phyloP scores from a whole-genome alignment of 1,140 invertebrate species.

The Nebria ingens region DNA sequence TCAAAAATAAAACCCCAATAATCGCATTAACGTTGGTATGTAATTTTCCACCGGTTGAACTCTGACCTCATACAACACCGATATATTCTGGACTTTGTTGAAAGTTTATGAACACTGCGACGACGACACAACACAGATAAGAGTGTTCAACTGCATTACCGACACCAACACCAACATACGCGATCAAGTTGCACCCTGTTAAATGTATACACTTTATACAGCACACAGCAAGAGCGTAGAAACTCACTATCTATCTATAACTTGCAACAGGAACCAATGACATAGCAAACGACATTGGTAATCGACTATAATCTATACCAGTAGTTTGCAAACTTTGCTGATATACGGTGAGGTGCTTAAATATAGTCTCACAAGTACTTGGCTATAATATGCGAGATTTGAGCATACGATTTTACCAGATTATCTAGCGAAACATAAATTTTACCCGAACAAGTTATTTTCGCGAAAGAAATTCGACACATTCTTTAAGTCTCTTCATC shows the following conservation, averaged over 20 bases:
- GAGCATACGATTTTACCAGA: too few species aligned
- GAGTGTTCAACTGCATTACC: neutral
- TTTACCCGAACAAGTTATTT: too few species aligned
- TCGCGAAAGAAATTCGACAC: too few species aligned
- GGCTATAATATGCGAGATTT: too few species aligned
- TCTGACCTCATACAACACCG: neutral
- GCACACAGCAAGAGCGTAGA: neutral
- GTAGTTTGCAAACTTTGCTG: neutral
- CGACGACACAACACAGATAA: slow-evolving; percentile 1
- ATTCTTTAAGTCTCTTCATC: too few species aligned
- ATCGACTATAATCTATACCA: neutral
- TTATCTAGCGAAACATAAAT: too few species aligned
- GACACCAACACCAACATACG: neutral
- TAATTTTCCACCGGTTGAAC: slow-evolving; percentile 1
- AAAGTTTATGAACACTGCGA: neutral
- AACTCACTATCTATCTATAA: neutral
- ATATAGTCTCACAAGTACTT: too few species aligned
- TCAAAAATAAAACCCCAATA: too few species aligned
- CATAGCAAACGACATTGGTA: neutral
- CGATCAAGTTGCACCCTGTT: neutral
- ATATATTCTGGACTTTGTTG: neutral
- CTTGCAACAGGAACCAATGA: neutral
- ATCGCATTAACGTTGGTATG: too few species aligned
- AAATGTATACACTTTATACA: neutral
- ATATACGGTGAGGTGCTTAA: neutral